Base-by-base conservation (phyloP, 2,888 invertebrate species). In the Trypoxylon attenuatum region DNA sequence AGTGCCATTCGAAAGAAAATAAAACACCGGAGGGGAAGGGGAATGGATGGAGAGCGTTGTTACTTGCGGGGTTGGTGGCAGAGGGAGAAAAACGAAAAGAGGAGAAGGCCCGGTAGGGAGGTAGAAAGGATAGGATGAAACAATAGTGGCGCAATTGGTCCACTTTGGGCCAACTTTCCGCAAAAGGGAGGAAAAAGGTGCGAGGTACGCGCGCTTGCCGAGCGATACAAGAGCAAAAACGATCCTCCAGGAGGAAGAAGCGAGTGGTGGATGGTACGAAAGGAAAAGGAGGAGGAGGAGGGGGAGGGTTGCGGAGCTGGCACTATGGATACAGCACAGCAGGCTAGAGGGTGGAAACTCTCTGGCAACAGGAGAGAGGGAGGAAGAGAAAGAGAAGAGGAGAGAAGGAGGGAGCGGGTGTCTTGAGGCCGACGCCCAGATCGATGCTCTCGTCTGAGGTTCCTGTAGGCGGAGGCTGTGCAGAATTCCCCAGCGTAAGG, bases 341-440 rank as follows among this genome's bases (percentile, higher is more conserved):
- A n/a, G n/a, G n/a, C n/a, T 45, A 57, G 61, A 69, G 53, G 39
- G 46, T 42, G 53, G 39, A 55, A 60, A 45, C 27, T 39, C 19
- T 33, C 52, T 25, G 39, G 45, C 4, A 56, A 64, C 23, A 52
- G 52, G 38, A 53, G 64, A 19, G 46, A 53, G 54, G 22, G 41
- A 56, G 50, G 23, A 50, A 52, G 54, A 43, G 46, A 43, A 47
- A 50, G 60, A 57, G 54, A 39, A 23, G 57, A 41, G 42, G 27
- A 50, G 55, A 27, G 52, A 19, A 46, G 49, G 21, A 43, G 53
- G 54, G 71, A 67, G 74, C 74, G 78, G 70, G 68, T 73, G 74
- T 80, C 78, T 81, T 79, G 78, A 83, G 82, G 84, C 82, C 84
- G 84, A 84, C 84, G 84, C 84, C 84, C 84, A 84, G 84, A 84